These are phyloP conservation scores for Atopsyche davidsoni DNA, from an alignment of 1,140 invertebrate genomes.

Conservation along the genomic window DNA sequence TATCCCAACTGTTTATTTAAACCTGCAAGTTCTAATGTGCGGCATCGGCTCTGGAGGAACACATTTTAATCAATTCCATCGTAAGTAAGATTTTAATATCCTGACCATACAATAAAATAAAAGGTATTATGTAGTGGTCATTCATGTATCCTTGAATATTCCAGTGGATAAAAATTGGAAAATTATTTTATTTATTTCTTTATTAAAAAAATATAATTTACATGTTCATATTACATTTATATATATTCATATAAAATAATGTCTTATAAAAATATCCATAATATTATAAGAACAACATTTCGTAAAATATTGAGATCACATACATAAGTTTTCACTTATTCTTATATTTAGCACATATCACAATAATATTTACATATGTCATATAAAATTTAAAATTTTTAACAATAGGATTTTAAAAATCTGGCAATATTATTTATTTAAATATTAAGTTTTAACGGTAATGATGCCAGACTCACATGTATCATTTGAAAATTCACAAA, in stretches of 20 bases:
- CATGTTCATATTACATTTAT: conserved; percentile 8
- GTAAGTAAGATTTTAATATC: too few relatives aligned
- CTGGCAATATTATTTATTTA: conserved; percentile 4
- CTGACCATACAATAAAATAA: too few relatives aligned
- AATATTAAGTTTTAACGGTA: background rate
- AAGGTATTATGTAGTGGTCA: too few relatives aligned
- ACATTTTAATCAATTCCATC: too few relatives aligned
- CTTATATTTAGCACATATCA: conserved; percentile 11
- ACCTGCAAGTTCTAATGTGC: too few relatives aligned
- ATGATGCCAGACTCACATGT: background rate
- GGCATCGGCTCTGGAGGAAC: too few relatives aligned
- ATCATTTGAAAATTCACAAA: conserved; percentile 1
- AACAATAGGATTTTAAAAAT: conserved; percentile 9
- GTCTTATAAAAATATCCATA: conserved; percentile 13
- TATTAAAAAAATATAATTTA: conserved; percentile 15
- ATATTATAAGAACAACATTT: conserved; percentile 17
- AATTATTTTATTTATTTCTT: conserved; percentile 4
- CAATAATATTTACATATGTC: conserved; percentile 6
- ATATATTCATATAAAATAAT: background rate
- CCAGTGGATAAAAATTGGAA: background rate
- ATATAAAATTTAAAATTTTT: conserved; percentile 11
- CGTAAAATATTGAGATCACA: conserved; percentile 11
- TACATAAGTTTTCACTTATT: conserved; percentile 9
- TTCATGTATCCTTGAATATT: too few relatives aligned
- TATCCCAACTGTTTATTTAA: too few relatives aligned